Evolutionary conservation across 1,140 invertebrate species (phyloP).

Genomic region (Ruditapes philippinarum): DNA sequence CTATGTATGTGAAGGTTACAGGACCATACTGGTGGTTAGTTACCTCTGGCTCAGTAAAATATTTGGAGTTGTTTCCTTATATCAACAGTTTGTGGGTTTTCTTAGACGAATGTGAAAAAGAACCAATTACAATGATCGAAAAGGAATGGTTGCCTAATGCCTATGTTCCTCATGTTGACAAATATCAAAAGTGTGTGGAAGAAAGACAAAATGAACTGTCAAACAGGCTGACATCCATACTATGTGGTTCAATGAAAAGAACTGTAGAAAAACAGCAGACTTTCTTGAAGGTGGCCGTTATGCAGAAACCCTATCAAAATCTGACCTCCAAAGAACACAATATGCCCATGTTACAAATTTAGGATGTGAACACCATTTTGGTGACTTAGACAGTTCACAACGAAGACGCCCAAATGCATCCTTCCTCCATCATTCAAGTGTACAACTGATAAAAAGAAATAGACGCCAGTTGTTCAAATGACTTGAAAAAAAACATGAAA

Average conservation of each 20-base stretch:
- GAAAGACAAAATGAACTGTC: not conserved
- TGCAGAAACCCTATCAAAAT: not conserved
- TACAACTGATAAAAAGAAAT: not conserved
- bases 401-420: not conserved
- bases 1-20: not conserved
- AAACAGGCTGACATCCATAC: not conserved
- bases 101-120: not conserved
- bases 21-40: not conserved
- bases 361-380: constrained; percentile 33
- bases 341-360: constrained; percentile 20
- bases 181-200: not conserved
- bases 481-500: not conserved
- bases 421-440: not conserved
- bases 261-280: not conserved
- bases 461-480: not conserved
- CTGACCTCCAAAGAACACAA: not conserved
- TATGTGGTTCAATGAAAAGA: not conserved
- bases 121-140: not conserved
- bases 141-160: not conserved
- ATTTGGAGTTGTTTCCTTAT: not conserved
- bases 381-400: constrained; percentile 18
- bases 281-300: constrained; percentile 5
- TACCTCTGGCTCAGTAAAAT: not conserved
- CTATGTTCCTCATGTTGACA: not conserved
- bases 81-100: not conserved